phyloP scores from a whole-genome alignment of 2,797 vertebrate genomes.

The Sebastes itinus region DNA sequence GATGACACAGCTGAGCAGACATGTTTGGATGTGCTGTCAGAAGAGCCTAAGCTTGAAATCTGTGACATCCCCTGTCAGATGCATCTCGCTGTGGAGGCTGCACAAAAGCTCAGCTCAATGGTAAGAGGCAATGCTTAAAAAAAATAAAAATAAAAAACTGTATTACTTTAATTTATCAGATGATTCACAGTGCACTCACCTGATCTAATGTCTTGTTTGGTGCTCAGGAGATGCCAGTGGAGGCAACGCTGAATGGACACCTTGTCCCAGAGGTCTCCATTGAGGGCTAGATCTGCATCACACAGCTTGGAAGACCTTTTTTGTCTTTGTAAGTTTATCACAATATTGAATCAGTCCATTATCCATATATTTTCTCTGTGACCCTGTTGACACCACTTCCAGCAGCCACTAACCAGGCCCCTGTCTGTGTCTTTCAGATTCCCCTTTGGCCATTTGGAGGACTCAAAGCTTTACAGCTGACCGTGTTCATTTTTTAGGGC shows the following conservation, averaged over 20 bases:
- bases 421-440: conserved; percentile 55
- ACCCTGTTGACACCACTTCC: too few relatives aligned
- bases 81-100: conserved; percentile 54
- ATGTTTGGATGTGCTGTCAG: conserved; percentile 34
- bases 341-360: neutral
- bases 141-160: neutral
- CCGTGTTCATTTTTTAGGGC: conserved; percentile 55
- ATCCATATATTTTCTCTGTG: neutral
- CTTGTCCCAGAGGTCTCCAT: conserved; percentile 71
- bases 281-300: conserved; percentile 62
- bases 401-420: neutral
- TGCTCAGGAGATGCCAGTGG: conserved; percentile 66
- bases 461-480: conserved; percentile 51
- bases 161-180: neutral
- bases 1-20: conserved; percentile 34
- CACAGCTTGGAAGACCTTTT: conserved; percentile 32
- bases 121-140: conserved; percentile 18
- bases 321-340: conserved; percentile 52
- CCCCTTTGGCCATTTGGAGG: conserved; percentile 50
- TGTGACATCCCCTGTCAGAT: conserved; percentile 62
- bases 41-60: conserved; percentile 38
- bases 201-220: neutral
- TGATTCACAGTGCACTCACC: neutral
- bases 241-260: conserved; percentile 68
- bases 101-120: conserved; percentile 29